Base-by-base conservation (phyloP, 2,797 vertebrate species). In the Microtus agrestis region DNA sequence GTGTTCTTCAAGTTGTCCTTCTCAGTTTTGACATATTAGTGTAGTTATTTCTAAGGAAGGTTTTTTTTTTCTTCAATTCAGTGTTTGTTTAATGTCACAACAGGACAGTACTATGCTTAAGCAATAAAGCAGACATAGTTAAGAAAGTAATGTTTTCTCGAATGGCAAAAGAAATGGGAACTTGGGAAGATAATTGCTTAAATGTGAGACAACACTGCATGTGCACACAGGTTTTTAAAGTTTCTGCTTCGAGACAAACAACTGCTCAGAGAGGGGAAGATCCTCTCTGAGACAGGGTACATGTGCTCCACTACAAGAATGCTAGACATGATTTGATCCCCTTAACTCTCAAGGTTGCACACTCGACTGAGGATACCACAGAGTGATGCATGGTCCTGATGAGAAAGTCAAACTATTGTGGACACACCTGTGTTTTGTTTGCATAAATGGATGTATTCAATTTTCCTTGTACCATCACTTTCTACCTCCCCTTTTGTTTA, bases 181-280 rank as follows among this genome's bases (percentile, higher is more conserved):
- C 8, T 92, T 94, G 92, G 61, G 34, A 77, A 94, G 88, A 82
- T 93, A 94, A 95, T 93, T 94, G 92, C 91, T 78, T 97, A 95
- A 95, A 89, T 67, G 81, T 77, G 40, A 95, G 51, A 91, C 78
- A 74, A 46, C 80, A 81, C 91, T 96, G 91, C 82, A 92, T 76
- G 89, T 34, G 37, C 85, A 96, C 61, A 86, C 46, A 93, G 54
- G 89, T 86, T 87, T 88, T 69, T 31, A 37, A 86, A 95, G 56
- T 89, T 76, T 76, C 46, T 46, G 43, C 43, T 76, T 59, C 27
- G 43, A 93, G 43, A 17, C 29, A 56, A 63, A 19, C 37, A 76
- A 61, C 69, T 80, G 59, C 21, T 91, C 51, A 46, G 1, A 34
- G 51, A 29, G 34, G 15, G 90, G 37, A 37, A 91, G 67, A 59